Base-by-base conservation (phyloP, 2,797 vertebrate genomes). In the Vireo griseus region DNA sequence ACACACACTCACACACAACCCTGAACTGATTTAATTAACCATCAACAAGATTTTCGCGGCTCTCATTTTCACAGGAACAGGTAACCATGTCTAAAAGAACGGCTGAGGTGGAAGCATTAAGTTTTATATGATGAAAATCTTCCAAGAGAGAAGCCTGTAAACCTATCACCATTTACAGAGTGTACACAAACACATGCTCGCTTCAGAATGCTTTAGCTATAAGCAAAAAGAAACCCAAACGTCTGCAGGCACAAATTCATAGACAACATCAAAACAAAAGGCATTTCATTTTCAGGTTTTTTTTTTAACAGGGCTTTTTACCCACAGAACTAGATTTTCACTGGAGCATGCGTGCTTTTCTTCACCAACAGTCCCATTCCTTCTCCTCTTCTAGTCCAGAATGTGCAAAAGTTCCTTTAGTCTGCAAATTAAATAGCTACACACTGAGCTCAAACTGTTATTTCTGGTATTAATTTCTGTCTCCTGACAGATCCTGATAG, bases 401-500 rank as follows among this genome's bases (percentile, higher is more conserved):
- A 91, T 6, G 2, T 33, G 78, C 25, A 72, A 2, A 79, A 92
- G 61, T 89, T 94, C 61, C 78, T 94, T 73, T 29, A 55, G 67
- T 33, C 74, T 71, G 66, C 54, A 94, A 91, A 83, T 91, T 65
- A 93, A 96, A 88, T 25, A 91, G 93, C 78, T 94, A 65, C 65
- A 87, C 31, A 62, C 29, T 52, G 74, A 94, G 69, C 78, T 89
- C 50, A 62, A 75, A 83, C 79, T 84, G 68, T 95, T 90, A 88
- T 81, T 95, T 88, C 78, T 88, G 86, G 91, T 95, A 92, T 96
- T 94, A 94, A 95, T 94, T 94, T 93, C 78, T 94, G 81, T 94
- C 88, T 93, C 78, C 90, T 88, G 86, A 95, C 76, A 95, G 88
- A 94, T 68, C 79, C 68, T 25, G 28, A 96, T 78, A 96, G 88